Evolutionary conservation across 2,797 vertebrate genomes (phyloP).

Genomic region (Sebastes flavidus): DNA sequence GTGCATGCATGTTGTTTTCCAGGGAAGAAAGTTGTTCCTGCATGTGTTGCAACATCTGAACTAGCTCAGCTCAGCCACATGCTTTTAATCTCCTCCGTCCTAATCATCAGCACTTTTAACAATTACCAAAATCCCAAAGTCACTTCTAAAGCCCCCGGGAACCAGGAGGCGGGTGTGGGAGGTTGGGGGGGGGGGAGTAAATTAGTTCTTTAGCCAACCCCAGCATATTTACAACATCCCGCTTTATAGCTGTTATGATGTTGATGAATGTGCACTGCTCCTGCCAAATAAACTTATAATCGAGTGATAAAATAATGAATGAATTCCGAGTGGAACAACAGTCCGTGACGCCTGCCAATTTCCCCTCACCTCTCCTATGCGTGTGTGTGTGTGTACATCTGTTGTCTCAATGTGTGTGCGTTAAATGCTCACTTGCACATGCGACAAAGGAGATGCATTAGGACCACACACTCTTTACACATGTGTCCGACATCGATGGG

Average conservation of each 20-base stretch:
- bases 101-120: conserved; percentile 72
- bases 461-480: conserved; percentile 61
- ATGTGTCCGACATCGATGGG: conserved; percentile 40
- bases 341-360: conserved; percentile 64
- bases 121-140: conserved; percentile 72
- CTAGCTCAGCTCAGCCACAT: conserved; percentile 42
- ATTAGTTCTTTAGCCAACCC: conserved; percentile 69
- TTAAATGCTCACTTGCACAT: conserved; percentile 44
- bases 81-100: conserved; percentile 66
- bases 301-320: conserved; percentile 74
- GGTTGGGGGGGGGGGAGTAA: conserved; percentile 28
- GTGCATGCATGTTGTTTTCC: neutral
- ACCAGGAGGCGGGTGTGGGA: neutral
- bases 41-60: conserved; percentile 36
- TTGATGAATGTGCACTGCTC: conserved; percentile 66
- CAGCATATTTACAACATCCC: conserved; percentile 64
- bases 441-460: conserved; percentile 42
- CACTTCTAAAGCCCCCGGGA: conserved; percentile 47
- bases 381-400: conserved; percentile 13
- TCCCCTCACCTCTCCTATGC: conserved; percentile 32
- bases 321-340: conserved; percentile 63
- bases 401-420: conserved; percentile 10
- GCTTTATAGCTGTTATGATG: conserved; percentile 67
- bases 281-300: conserved; percentile 75
- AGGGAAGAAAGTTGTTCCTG: conserved; percentile 25